Percentiles rank a stretch among this genome's conserved stretches.
These are phyloP conservation scores for Nematopogon swammerdamellus DNA, from an alignment of 2,888 invertebrate genomes.

Conservation along the genomic window DNA sequence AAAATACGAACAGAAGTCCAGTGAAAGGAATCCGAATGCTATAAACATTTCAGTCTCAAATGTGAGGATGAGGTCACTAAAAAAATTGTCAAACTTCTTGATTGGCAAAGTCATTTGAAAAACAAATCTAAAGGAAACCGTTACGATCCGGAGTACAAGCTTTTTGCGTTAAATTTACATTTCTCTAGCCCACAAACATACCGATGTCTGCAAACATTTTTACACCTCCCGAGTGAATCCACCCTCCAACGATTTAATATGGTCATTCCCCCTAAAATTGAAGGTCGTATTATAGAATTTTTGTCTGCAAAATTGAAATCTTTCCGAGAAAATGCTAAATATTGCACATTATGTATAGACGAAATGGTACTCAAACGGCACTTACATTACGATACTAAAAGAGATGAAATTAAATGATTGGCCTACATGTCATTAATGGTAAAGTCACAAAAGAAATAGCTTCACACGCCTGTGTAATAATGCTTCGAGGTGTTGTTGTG, in stretches of 20 bases:
- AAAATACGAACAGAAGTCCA: no score
- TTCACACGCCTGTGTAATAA: not conserved
- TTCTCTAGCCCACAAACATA: conserved; percentile 1
- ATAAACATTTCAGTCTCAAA: no score
- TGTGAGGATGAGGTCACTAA: no score
- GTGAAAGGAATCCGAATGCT: no score
- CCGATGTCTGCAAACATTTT: not conserved
- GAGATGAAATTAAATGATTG: not conserved
- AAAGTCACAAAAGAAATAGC: not conserved
- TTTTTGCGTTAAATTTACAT: conserved; percentile 1
- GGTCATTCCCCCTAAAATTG: not conserved
- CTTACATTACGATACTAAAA: not conserved
- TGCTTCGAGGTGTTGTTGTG: not conserved
- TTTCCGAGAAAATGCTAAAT: conserved; percentile 1
- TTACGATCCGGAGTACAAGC: conserved; percentile 1
- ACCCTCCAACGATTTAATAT: conserved; percentile 1
- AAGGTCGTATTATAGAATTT: not conserved
- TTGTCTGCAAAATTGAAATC: conserved; percentile 1
- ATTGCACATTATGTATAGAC: not conserved
- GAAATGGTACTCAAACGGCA: not conserved
- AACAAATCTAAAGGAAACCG: not conserved
- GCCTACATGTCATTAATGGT: not conserved
- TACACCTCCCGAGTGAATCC: not conserved
- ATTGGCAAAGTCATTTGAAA: not conserved
- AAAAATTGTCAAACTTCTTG: no score